phyloP scores from a whole-genome alignment of 2,113 vertebrate genomes.

The Alexandromys fortis region DNA sequence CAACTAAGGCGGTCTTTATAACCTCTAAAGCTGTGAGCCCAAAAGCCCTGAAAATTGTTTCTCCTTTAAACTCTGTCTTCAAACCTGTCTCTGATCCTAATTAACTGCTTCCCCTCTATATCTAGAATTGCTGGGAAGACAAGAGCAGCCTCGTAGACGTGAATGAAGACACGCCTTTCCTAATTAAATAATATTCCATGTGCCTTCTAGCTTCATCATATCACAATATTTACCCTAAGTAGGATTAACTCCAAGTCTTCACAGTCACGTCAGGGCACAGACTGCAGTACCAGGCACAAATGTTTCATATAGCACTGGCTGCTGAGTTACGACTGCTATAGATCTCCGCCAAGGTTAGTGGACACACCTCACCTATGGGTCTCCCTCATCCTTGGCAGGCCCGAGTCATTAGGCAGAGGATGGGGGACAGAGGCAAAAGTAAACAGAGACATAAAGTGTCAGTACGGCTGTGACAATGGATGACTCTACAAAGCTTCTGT shows the following conservation, averaged over 20 bases:
- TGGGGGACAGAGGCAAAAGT: conserved; percentile 70
- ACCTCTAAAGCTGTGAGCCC: background rate
- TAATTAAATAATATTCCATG: conserved; percentile 30
- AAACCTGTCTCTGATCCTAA: background rate
- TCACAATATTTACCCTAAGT: background rate
- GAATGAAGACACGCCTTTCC: background rate
- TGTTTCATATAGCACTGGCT: conserved; percentile 14
- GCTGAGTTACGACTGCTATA: background rate
- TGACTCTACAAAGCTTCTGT: conserved; percentile 57
- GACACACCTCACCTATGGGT: conserved; percentile 73
- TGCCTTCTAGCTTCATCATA: conserved; percentile 2
- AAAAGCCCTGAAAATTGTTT: background rate
- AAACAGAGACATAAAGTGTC: conserved; percentile 73
- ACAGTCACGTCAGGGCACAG: background rate
- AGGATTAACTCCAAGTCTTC: background rate
- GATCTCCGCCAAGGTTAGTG: conserved; percentile 68
- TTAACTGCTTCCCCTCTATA: too few species aligned
- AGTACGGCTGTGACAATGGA: conserved; percentile 55
- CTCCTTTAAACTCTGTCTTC: conserved; percentile 3
- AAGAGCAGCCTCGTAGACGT: background rate
- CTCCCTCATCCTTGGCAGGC: conserved; percentile 69
- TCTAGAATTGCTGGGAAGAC: conserved; percentile 10
- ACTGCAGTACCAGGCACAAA: background rate
- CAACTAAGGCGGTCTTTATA: too few species aligned
- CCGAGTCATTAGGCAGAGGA: conserved; percentile 71